Conservation (phyloP, 2,797 vertebrate species). For the Gambusia yucatana region DNA sequence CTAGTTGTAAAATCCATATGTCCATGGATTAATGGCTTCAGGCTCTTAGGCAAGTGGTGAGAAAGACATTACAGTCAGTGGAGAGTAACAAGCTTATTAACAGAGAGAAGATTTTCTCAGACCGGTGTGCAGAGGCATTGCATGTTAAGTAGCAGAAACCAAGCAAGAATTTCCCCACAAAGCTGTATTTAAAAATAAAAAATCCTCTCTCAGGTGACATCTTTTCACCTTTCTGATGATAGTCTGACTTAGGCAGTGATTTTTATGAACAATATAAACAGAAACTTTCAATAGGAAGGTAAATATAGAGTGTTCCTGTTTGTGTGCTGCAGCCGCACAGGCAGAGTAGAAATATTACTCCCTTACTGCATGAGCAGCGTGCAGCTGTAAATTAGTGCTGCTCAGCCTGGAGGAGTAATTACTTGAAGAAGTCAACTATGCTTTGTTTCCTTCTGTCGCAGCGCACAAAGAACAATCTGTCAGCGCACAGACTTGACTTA, state of each 20-base stretch:
- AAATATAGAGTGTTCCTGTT: not conserved
- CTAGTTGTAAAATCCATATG: conserved; percentile 74
- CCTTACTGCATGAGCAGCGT: conserved; percentile 41
- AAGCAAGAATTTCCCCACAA: conserved; percentile 47
- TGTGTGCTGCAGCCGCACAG: conserved; percentile 7
- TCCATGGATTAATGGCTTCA: conserved; percentile 66
- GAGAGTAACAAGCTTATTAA: conserved; percentile 79
- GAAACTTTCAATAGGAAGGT: conserved; percentile 1
- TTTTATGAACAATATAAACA: not conserved
- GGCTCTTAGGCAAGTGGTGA: conserved; percentile 63
- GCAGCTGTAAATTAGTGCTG: conserved; percentile 56
- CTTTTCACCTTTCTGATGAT: conserved; percentile 25
- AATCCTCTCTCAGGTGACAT: conserved; percentile 33
- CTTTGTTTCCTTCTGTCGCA: conserved; percentile 62
- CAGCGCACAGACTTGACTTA: conserved; percentile 43
- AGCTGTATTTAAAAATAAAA: conserved; percentile 38
- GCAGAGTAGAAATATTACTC: not conserved
- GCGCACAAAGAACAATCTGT: conserved; percentile 52
- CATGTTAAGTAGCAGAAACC: conserved; percentile 49
- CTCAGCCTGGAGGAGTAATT: conserved; percentile 55
- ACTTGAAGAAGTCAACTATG: conserved; percentile 57
- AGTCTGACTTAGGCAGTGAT: not conserved
- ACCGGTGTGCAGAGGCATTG: conserved; percentile 45
- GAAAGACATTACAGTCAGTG: conserved; percentile 72
- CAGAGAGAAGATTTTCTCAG: conserved; percentile 51